Evolutionary conservation across 2,888 invertebrate genomes (phyloP), one percentile per base, ranked within the genome.

Genomic region (Antitype chi): DNA sequence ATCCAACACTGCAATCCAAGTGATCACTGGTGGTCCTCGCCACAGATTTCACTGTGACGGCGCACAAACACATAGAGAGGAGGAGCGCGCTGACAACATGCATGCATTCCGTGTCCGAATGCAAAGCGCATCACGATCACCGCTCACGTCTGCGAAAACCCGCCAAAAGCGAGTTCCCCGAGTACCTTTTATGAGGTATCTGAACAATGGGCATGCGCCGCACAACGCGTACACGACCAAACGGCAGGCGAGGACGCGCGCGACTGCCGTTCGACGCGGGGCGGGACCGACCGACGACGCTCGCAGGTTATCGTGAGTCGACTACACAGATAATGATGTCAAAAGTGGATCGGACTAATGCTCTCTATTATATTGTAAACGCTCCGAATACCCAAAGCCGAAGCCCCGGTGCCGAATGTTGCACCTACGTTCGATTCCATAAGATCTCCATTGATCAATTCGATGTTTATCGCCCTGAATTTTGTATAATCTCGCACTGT

Each of bases 1-100:
- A 96, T 96, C 95, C 96, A 95, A 94, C 96, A 96, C 96, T 96
- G 96, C 96, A 96, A 96, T 96, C 96, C 96, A 96, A 96, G 93
- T 94, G 94, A 93, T 93, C 93, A 93, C 92, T 92, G 92, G 90
- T 91, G 91, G 92, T 92, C 91, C 89, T 90, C 89, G 92, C 88
- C 93, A 94, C 94, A 93, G 94, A 94, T 95, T 94, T 94, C 94
- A 93, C 94, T 92, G 93, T 91, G 92, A 89, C 92, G 91, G 87
- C 92, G 91, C 88, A 90, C 89, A 88, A 90, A 91, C 92, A 91
- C 92, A 90, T 92, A 91, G 87, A 87, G 79, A 79, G 76, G 79
- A 64, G 77, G 67, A 81, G 82, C 84, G 89, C 89, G 90, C 92
- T 89, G 93, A 91, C 93, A 91, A 92, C 94, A 94, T 92, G 94